Evolutionary conservation across 2,113 vertebrate genomes (phyloP), one percentile per base, ranked within the genome.

Genomic region (Boulengeromyrus knoepffleri): DNA sequence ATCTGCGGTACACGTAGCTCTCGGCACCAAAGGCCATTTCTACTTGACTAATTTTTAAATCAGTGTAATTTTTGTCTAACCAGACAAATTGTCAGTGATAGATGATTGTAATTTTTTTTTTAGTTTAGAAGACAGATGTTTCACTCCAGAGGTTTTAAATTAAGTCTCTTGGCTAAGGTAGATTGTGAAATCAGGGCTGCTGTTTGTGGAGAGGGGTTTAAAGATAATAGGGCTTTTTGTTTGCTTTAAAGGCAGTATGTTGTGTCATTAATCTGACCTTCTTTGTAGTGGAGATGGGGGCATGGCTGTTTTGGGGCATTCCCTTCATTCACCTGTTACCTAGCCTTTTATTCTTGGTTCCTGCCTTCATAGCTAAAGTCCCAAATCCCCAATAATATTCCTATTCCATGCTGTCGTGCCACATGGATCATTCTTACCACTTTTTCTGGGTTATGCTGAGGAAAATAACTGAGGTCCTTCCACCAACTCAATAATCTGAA

Each of bases 1-100:
- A 92, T 92, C 93, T 92, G 90, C 3, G 9, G n/a, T n/a, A 88
- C 85, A 62, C 89, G 85, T n/a, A 87, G 45, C 74, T 90, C 50
- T 88, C 74, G 52, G 70, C 46, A 6, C 24, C 27, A 89, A 93
- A 92, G 92, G 90, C 83, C 77, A 12, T 91, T 91, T 92, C 89
- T 24, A 1, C 92, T 58, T 42, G 46, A 49, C 46, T 50, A 77
- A 77, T 77, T 66, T 66, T 66, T 27, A 66, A 66, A 27, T 66
- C 58, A 12, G 85, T 10, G 56, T 21, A 47, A 87, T 90, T 90
- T 89, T 53, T 84, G 80, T 74, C 53, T 91, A 74, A 89, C 84
- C 36, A 66, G 45, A 52, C 52, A 17, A 80, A 88, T 39, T 52
- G 42, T 49, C 66, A 49, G 31, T 80, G 62, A 88, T 77, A 80